Evolutionary conservation across 2,888 invertebrate genomes (phyloP).

Genomic region (Mongoloraphidia duomilia): DNA sequence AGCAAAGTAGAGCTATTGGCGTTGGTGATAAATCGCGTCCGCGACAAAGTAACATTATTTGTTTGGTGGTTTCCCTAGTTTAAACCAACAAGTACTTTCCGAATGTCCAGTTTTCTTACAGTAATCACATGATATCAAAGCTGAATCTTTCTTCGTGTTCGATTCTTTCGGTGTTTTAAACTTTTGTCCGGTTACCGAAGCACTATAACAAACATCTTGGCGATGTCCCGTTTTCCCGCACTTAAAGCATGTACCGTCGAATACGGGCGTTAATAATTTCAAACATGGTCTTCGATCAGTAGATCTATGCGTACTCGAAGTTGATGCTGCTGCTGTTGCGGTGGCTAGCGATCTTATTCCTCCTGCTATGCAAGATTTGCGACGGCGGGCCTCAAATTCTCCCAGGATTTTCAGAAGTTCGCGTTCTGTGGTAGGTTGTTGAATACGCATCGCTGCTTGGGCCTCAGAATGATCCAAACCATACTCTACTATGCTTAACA

Average conservation of each 20-base stretch:
- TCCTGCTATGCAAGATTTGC: background rate
- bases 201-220: background rate
- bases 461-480: conserved; percentile 1
- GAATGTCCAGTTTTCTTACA: too few species aligned
- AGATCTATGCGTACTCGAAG: too few species aligned
- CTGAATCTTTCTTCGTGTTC: too few species aligned
- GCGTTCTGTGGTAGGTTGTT: conserved; percentile 7
- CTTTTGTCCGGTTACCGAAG: background rate
- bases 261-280: too few species aligned
- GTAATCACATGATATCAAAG: too few species aligned
- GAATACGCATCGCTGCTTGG: conserved; percentile 6
- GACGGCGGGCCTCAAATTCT: conserved; percentile 10
- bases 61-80: too few species aligned
- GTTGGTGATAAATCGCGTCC: conserved; percentile 1
- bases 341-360: conserved; percentile 1
- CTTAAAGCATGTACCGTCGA: conserved; percentile 4
- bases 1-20: conserved; percentile 12
- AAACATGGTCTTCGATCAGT: too few species aligned
- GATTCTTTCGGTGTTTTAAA: background rate
- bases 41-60: too few species aligned
- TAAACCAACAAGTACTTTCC: too few species aligned
- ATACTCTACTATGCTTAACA: conserved; percentile 10
- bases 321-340: too few species aligned
- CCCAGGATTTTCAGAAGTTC: conserved; percentile 12
- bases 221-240: conserved; percentile 7